A percentile compares a stretch with the other conserved stretches of the same genome.
Evolutionary conservation across 2,888 invertebrate genomes (phyloP).

Genomic region (Sinelater perroti): DNA sequence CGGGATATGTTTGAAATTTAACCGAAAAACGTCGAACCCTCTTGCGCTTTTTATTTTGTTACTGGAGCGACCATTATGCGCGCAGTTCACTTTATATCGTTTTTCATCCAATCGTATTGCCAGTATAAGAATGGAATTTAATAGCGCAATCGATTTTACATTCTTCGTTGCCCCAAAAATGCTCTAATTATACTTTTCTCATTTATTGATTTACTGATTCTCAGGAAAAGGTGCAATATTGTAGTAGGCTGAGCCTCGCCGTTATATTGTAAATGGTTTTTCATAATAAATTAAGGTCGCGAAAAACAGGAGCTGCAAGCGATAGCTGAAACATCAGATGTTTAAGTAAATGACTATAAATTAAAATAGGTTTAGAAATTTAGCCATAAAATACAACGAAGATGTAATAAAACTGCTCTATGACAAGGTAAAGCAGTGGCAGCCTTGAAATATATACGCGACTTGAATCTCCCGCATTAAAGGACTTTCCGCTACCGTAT

Average conservation of each 20-base stretch:
- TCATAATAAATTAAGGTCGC: constrained; percentile 13
- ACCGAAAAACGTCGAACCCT: too few relatives aligned
- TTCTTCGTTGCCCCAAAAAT: constrained; percentile 3
- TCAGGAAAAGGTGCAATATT: constrained; percentile 8
- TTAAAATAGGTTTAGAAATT: constrained; percentile 30
- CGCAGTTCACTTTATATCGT: too few relatives aligned
- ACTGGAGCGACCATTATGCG: too few relatives aligned
- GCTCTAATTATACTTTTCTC: constrained; percentile 4
- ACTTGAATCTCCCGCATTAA: constrained; percentile 38
- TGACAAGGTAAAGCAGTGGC: constrained; percentile 28
- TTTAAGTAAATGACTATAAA: constrained; percentile 28
- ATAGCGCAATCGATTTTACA: constrained; percentile 7
- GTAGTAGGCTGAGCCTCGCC: not conserved
- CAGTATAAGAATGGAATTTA: constrained; percentile 1
- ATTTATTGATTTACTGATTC: constrained; percentile 8
- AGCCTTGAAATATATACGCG: constrained; percentile 36
- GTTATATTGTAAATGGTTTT: constrained; percentile 6
- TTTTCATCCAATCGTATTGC: too few relatives aligned
- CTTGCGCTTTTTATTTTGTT: too few relatives aligned
- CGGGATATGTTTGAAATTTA: not conserved
- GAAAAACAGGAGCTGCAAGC: constrained; percentile 1
- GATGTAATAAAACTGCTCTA: constrained; percentile 36
- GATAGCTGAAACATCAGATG: constrained; percentile 23
- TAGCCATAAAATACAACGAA: constrained; percentile 22
- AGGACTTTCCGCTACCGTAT: constrained; percentile 37